phyloP scores from a whole-genome alignment of 2,113 vertebrate species.

The Vanacampus margaritifer region DNA sequence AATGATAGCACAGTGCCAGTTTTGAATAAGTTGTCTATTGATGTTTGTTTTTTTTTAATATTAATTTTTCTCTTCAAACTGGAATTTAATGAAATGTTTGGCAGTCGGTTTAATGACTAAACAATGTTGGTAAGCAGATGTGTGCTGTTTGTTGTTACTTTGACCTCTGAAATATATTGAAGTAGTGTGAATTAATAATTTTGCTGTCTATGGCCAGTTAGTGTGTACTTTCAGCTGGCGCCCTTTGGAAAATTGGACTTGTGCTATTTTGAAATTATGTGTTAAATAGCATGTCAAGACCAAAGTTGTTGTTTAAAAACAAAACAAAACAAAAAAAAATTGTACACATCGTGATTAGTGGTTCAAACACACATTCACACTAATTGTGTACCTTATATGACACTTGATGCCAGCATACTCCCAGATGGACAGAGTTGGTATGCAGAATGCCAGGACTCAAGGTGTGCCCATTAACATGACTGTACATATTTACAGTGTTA shows the following conservation, averaged over 20 bases:
- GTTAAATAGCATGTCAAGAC: conserved; percentile 35
- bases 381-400: conserved; percentile 14
- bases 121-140: conserved; percentile 26
- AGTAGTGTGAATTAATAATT: conserved; percentile 24
- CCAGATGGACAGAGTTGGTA: conserved; percentile 7
- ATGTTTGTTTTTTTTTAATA: conserved; percentile 3
- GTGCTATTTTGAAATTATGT: conserved; percentile 20
- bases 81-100: conserved; percentile 32
- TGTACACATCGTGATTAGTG: conserved; percentile 27
- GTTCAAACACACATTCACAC: conserved; percentile 27
- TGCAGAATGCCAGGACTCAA: conserved; percentile 14
- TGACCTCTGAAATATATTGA: conserved; percentile 20
- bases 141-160: conserved; percentile 46
- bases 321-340: too few relatives aligned
- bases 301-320: conserved; percentile 43
- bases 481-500: conserved; percentile 42
- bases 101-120: conserved; percentile 44
- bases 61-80: conserved; percentile 12
- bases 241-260: conserved; percentile 10
- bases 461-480: conserved; percentile 29
- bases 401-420: conserved; percentile 1
- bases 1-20: neutral
- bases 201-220: conserved; percentile 30
- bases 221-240: conserved; percentile 6
- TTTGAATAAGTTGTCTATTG: conserved; percentile 30